Conservation (phyloP, 2,797 vertebrate species). For the Pagetopsis macropterus region DNA sequence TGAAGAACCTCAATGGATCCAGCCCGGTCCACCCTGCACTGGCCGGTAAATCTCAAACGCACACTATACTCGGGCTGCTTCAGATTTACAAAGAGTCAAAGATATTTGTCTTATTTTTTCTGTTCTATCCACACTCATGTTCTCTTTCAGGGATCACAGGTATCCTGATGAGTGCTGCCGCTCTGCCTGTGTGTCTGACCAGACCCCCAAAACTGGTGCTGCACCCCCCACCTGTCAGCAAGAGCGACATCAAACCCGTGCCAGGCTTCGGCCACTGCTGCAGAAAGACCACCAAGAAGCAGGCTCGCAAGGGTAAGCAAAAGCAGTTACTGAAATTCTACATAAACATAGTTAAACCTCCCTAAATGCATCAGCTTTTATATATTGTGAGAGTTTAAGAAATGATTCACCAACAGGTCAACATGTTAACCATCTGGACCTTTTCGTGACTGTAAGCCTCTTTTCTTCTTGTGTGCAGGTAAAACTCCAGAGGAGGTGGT, state of each 20-base stretch:
- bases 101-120: background rate
- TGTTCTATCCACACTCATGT: background rate
- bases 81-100: background rate
- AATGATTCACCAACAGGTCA: background rate
- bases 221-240: constrained; percentile 93
- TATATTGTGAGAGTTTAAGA: background rate
- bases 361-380: background rate
- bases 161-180: constrained; percentile 95
- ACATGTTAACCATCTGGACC: no score
- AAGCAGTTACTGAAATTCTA: background rate
- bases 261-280: constrained; percentile 91
- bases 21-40: constrained; percentile 93
- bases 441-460: background rate
- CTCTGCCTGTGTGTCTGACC: constrained; percentile 95
- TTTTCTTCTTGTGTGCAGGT: constrained; percentile 75
- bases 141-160: constrained; percentile 90
- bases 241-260: constrained; percentile 93
- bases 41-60: constrained; percentile 85
- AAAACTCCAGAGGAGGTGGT: constrained; percentile 94
- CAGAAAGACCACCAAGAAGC: constrained; percentile 95
- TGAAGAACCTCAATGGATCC: constrained; percentile 95
- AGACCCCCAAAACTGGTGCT: constrained; percentile 92
- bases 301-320: constrained; percentile 89
- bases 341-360: background rate
- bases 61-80: no score